Base-by-base conservation (phyloP, 2,797 vertebrate species). In the Ptychobarbus kaznakovi region DNA sequence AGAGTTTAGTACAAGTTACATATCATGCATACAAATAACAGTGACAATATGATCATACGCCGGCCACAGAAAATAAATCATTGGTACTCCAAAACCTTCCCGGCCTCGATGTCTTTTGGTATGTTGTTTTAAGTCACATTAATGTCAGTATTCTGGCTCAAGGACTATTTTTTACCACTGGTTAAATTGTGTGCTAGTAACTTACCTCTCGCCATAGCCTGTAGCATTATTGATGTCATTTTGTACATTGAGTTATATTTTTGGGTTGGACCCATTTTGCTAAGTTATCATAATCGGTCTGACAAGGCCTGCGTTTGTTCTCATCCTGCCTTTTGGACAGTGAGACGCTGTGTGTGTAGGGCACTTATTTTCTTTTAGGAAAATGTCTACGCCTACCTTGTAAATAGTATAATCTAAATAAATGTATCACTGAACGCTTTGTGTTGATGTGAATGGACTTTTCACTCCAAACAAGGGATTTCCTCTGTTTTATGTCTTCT, bases 351-450 rank as follows among this genome's bases (percentile, higher is more conserved):
- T 85, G 18, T 72, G 73, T 72, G 6, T 66, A 58, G 66, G 72
- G 73, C 70, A 73, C 53, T 73, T 85, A 73, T 77, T 85, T 81
- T 73, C 73, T 82, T 82, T 85, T 49, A 80, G 73, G 79, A 85
- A 85, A 70, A 87, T 82, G 66, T 72, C 82, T 70, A 74, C n/a
- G 56, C 82, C 80, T 89, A 80, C 77, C 74, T 65, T 90, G 87
- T 90, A 88, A 81, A 90, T 87, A 88, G 81, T 83, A 82, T 84
- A 81, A 86, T 78, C 83, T 65, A 79, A 89, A 83, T 90, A 90
- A 91, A 91, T 90, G 88, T 89, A 86, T 78, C 78, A 46, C 32
- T 89, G 75, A 83, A 82, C 22, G 35, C 81, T 83, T 65, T 56
- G 38, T 11, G 49, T 58, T 69, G 10, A n/a, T 78, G 42, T 75